Evolutionary conservation across 2,797 vertebrate species (phyloP), one percentile per base, ranked within the genome.

Genomic region (Cossypha heuglini): DNA sequence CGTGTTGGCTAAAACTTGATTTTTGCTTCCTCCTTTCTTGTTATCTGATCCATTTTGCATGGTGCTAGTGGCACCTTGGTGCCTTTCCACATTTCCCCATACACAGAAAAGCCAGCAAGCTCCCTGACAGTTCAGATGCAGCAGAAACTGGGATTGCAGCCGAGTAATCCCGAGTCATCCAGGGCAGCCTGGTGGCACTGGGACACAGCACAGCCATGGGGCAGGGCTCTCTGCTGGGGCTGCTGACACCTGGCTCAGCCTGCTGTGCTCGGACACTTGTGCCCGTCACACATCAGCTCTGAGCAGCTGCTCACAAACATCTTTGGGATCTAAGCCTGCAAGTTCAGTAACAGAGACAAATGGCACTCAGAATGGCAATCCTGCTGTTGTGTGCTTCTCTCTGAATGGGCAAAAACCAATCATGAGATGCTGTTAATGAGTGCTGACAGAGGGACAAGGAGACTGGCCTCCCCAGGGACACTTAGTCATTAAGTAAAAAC

Each of bases 261-360:
- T 73, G 67, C 15, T 66, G 33, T 29, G 48, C 66, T 59, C 25
- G 15, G 29, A 31, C 71, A 69, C 31, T 68, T 5, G 35, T 81
- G 54, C 33, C 49, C 89, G 71, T 85, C 63, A 79, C 54, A 22
- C 46, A 38, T 37, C 7, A 40, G 55, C 63, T 46, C 26, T 38
- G 42, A 77, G 83, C 88, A 93, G 62, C 86, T 95, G 95, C 71
- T 86, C 68, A 58, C 66, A 13, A 19, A 40, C 28, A 7, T 40
- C 66, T 88, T 66, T 26, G 35, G 51, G 62, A 78, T 69, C 46
- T 54, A 75, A 92, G 80, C 62, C 88, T 38, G 11, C 6, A 37
- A 69, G 58, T 55, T 62, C 3, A 8, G 46, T 38, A 81, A 58
- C 1, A 5, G 57, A 77, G 26, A 43, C 28, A 64, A 86, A 92